Base-by-base conservation (phyloP, 2,113 vertebrate species). In the Paraplagusia blochii region DNA sequence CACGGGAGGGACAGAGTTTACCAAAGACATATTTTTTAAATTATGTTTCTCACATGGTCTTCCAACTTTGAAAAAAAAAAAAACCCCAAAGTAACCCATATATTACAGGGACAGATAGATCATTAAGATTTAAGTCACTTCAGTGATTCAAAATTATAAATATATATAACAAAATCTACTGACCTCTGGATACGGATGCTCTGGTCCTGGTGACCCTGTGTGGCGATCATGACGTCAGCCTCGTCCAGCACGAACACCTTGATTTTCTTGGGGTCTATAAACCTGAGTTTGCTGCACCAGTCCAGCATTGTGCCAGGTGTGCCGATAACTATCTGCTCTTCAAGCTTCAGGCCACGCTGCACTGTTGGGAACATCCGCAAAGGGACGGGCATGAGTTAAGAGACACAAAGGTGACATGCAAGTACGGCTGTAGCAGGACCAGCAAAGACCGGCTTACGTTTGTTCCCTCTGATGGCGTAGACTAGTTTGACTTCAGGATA, bases 121-220 rank as follows among this genome's bases (percentile, higher is more conserved):
- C 22, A 29, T 29, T 2, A 4, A 29, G 22, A 29, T 29, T 29
- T 4, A 29, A 29, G 22, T 6, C 22, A 6, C 22, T 29, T 29
- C 22, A 4, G 22, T 5, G 11, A 12, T 39, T 36, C 35, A 5
- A 38, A 38, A 9, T 3, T 38, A 10, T 2, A 38, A 4, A 8
- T 51, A 48, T n/a, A n/a, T n/a, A n/a, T n/a, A n/a, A n/a, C n/a
- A 7, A 9, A 58, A 54, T 48, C 9, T 0, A 38, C 71, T 72
- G 3, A 97, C 96, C 94, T 98, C 89, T 99, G 95, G 58, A 99
- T 99, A 51, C 96, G 93, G 84, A 99, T 96, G 81, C 96, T 99
- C 87, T 99, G 97, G 74, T 99, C 96, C 76, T 97, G 95, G 82
- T 99, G 96, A 51, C 97, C 97, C 78, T 98, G 97, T 3, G 97